Percentiles rank a stretch among this genome's conserved stretches.
phyloP scores from a whole-genome alignment of 2,113 vertebrate genomes.

The Hydropotes inermis region DNA sequence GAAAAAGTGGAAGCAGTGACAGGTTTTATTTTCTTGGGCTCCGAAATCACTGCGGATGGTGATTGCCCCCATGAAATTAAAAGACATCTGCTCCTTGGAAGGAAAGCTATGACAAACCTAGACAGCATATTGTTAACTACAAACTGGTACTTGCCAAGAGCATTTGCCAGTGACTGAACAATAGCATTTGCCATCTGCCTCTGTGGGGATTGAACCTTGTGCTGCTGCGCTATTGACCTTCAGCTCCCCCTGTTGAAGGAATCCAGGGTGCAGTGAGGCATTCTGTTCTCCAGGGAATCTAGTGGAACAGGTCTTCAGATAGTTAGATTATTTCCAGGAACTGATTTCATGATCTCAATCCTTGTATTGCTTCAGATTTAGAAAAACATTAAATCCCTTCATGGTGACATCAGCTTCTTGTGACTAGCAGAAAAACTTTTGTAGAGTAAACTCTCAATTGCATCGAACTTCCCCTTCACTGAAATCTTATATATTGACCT shows the following conservation, averaged over 20 bases:
- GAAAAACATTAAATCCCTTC: background rate
- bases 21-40: background rate
- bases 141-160: background rate
- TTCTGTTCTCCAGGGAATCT: background rate
- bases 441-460: background rate
- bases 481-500: background rate
- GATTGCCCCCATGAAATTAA: background rate
- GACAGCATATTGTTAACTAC: background rate
- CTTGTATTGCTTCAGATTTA: background rate
- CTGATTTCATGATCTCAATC: background rate
- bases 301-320: background rate
- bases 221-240: background rate
- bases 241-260: background rate
- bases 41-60: background rate
- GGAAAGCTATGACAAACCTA: background rate
- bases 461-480: background rate
- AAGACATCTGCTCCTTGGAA: background rate
- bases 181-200: background rate
- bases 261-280: background rate
- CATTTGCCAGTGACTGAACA: background rate
- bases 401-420: background rate
- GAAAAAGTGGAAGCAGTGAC: background rate
- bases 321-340: background rate
- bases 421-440: background rate
- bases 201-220: background rate